phyloP scores from a whole-genome alignment of 2,888 invertebrate species.

The Myopa tessellatipennis region DNA sequence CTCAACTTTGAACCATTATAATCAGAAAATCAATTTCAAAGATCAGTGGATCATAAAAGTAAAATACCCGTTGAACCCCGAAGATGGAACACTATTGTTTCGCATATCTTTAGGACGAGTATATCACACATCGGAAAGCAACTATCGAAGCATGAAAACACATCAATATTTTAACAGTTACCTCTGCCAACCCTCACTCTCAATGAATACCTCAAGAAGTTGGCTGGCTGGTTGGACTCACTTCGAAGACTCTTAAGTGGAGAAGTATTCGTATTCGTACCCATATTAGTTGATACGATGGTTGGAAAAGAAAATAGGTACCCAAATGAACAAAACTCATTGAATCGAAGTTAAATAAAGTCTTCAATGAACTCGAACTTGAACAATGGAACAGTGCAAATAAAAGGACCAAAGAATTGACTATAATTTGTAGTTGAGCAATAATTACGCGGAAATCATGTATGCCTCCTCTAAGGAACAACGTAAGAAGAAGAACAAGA shows the following conservation, averaged over 20 bases:
- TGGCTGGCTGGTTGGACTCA: neutral
- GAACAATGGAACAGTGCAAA: constrained; percentile 20
- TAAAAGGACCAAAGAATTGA: constrained; percentile 23
- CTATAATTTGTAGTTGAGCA: constrained; percentile 29
- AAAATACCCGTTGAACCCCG: no score
- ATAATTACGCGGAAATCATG: constrained; percentile 21
- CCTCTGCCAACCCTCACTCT: neutral
- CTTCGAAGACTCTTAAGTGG: neutral
- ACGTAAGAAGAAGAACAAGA: neutral
- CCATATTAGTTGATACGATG: no score
- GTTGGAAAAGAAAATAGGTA: neutral
- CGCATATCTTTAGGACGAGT: no score
- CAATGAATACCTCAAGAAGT: neutral
- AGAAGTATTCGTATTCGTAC: neutral
- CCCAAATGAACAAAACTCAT: constrained; percentile 24
- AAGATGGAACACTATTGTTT: no score
- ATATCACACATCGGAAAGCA: neutral
- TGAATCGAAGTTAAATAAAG: constrained; percentile 21
- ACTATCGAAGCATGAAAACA: constrained; percentile 3
- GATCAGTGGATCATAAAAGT: no score
- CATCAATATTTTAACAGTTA: constrained; percentile 18
- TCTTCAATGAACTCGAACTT: neutral
- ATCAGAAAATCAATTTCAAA: no score
- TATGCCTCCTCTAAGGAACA: constrained; percentile 1
- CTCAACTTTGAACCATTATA: no score